Evolutionary conservation across 2,888 invertebrate species (phyloP).

Genomic region (Drosophila nr. medialis): DNA sequence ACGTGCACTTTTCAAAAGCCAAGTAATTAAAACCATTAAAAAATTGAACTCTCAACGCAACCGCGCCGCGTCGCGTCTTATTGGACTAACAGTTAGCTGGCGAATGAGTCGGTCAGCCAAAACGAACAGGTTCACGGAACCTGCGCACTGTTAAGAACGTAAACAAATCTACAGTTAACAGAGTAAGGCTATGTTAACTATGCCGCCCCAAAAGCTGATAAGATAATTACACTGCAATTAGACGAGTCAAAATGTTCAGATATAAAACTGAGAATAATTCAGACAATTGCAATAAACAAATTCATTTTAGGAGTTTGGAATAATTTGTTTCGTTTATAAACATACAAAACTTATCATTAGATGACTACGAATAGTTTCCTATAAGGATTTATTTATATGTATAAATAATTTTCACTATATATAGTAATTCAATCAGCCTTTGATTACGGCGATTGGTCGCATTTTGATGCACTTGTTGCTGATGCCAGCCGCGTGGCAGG

Average conservation of each 20-base stretch:
- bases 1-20: slow-evolving; percentile 25
- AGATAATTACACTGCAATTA: background rate
- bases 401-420: background rate
- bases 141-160: slow-evolving; percentile 32
- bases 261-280: background rate
- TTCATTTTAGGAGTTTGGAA: background rate
- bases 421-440: slow-evolving; percentile 88
- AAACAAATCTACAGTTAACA: slow-evolving; percentile 35
- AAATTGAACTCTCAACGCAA: slow-evolving; percentile 37
- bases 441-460: slow-evolving; percentile 99
- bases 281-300: background rate
- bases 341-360: background rate
- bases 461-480: slow-evolving; percentile 98
- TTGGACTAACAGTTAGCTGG: slow-evolving; percentile 43
- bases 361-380: background rate
- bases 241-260: background rate
- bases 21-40: slow-evolving; percentile 30
- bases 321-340: background rate
- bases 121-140: slow-evolving; percentile 32
- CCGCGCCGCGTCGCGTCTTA: slow-evolving; percentile 45
- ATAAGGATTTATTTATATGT: background rate
- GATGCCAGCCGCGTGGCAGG: slow-evolving; percentile 98
- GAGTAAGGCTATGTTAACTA: background rate
- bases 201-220: background rate
- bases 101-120: slow-evolving; percentile 22